Percentiles rank a stretch among this genome's conserved stretches.
Evolutionary conservation across 1,140 invertebrate species (phyloP).

Genomic region (Acyrthosiphon pisum): DNA sequence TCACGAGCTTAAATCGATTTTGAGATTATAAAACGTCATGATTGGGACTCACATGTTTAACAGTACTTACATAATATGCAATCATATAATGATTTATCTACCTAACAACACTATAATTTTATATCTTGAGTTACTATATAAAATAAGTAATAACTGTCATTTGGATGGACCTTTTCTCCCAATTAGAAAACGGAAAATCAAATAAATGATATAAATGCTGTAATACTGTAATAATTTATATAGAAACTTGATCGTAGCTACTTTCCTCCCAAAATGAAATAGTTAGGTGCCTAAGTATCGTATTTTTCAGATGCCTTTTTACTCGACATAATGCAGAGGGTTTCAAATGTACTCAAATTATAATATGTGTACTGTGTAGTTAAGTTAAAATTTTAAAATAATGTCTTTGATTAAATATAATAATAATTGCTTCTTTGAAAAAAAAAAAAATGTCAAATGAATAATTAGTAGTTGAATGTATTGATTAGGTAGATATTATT

Average conservation of each 20-base stretch:
- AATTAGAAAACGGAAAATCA: constrained; percentile 19
- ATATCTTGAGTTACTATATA: neutral
- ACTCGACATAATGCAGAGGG: neutral
- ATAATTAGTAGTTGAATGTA: neutral
- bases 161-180: neutral
- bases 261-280: neutral
- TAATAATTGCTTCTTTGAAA: neutral
- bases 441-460: neutral
- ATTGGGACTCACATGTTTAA: neutral
- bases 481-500: neutral
- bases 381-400: neutral
- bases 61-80: neutral
- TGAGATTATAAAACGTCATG: neutral
- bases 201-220: neutral
- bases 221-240: neutral
- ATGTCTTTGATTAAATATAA: neutral
- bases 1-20: neutral
- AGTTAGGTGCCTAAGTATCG: neutral
- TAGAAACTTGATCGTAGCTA: neutral
- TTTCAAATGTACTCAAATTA: neutral
- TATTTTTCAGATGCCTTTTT: neutral
- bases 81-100: neutral
- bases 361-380: neutral
- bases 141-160: neutral
- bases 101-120: neutral